Base-by-base conservation (phyloP, 35 echinoderm and acorn worm species). In the Stichopus chloronotus region DNA sequence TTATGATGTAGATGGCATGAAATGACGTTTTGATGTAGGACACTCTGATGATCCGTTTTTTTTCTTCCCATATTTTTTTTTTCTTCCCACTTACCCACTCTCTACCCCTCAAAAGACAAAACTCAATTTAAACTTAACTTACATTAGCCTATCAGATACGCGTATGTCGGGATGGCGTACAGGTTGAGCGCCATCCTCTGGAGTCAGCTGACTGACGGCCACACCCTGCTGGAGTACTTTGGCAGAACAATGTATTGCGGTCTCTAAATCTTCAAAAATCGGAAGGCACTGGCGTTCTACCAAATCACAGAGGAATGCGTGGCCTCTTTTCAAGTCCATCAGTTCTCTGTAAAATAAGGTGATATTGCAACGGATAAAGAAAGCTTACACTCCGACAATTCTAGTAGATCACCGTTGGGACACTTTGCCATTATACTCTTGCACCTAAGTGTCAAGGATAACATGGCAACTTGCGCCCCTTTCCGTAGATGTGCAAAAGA, bases 231-330 rank as follows among this genome's bases (percentile, higher is more conserved):
- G 90, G 4, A 98, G 83, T 4, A 95, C 96, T 78, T 95, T 95
- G 13, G 94, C 94, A 17, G 96, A 92, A 94, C 96, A 98, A 59
- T 92, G 94, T 88, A 98, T 83, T 14, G 96, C 94, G 22, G 92
- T 94, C 81, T 93, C 72, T 23, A 98, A 83, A 88, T 98, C 94
- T 60, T 95, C 96, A 95, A 98, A 98, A 59, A 98, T 93, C 43
- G 96, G 96, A 56, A 92, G 88, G 72, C 94, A 93, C 87, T 98
- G 94, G 78, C 94, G 79, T 90, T 98, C 94, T 43, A 97, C 92
- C 63, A 97, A 79, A 56, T 97, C 96, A 58, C 92, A 93, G 20
- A 97, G 79, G 52, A 93, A 97, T 55, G 92, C 94, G 63, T 97
- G 96, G 21, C 92, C 92, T 78, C 92, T 71, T 25, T 71, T 84